Conservation (phyloP, 2,113 vertebrate species). For the Xenus cinereus region DNA sequence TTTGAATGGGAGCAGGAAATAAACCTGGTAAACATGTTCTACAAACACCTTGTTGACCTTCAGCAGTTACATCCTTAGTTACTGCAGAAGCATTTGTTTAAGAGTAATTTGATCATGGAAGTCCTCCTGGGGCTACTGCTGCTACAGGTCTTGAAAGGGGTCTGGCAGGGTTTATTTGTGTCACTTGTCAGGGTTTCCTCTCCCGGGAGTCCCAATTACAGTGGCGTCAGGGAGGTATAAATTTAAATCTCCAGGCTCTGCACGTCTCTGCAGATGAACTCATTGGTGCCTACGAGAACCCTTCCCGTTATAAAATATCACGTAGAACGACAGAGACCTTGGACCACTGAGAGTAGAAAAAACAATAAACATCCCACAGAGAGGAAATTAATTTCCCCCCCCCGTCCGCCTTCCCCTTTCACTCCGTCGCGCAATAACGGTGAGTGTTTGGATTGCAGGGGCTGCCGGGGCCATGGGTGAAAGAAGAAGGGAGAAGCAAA, state of each 20-base stretch:
- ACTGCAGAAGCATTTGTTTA: conserved; percentile 6
- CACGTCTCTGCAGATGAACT: background rate
- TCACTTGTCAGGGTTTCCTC: conserved; percentile 8
- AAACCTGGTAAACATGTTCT: background rate
- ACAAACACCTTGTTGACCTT: conserved; percentile 3
- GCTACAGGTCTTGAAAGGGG: background rate
- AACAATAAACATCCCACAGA: conserved; percentile 50
- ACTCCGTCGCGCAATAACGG: background rate
- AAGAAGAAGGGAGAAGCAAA: background rate
- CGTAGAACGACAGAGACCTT: background rate
- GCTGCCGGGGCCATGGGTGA: background rate
- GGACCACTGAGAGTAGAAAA: conserved; percentile 16
- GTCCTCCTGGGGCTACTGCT: background rate
- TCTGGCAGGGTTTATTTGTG: conserved; percentile 26
- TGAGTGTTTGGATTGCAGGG: conserved; percentile 37
- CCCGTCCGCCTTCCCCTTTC: background rate
- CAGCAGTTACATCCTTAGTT: background rate
- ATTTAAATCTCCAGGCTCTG: conserved; percentile 28
- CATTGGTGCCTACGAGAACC: conserved; percentile 15
- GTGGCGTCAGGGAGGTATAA: background rate
- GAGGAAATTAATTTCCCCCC: background rate
- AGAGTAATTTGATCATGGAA: conserved; percentile 24
- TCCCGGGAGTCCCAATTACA: conserved; percentile 11
- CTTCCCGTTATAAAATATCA: conserved; percentile 37
- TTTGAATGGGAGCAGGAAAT: background rate